Conservation (phyloP, 1,140 invertebrate genomes). For the Solenopsis fugax region DNA sequence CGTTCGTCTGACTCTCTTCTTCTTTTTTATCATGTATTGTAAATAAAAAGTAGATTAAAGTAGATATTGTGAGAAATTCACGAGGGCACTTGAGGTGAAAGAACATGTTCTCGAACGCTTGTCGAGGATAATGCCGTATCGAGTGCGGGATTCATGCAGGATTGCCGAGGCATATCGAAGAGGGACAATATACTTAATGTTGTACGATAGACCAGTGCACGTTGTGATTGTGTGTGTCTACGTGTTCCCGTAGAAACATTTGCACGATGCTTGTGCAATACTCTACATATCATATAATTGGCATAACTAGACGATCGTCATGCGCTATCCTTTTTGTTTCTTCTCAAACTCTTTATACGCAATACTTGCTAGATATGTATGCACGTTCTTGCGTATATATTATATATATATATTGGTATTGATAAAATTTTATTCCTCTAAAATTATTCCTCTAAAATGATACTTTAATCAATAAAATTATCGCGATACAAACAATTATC, state of each 20-base stretch:
- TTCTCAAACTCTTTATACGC: neutral
- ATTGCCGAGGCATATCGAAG: neutral
- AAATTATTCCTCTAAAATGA: neutral
- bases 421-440: neutral
- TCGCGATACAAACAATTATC: slow-evolving; percentile 9
- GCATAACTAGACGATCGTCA: neutral
- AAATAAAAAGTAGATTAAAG: neutral
- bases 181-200: slow-evolving; percentile 34
- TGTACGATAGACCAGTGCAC: slow-evolving; percentile 11
- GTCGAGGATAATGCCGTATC: neutral
- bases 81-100: neutral
- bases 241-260: slow-evolving; percentile 9
- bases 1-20: neutral
- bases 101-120: neutral
- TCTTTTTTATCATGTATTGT: neutral
- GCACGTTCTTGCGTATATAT: neutral
- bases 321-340: neutral
- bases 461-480: neutral
- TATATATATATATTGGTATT: no score
- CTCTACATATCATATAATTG: neutral
- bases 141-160: neutral
- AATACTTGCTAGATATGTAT: neutral
- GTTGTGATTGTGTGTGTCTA: slow-evolving; percentile 3
- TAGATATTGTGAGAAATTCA: neutral
- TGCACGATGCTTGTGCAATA: slow-evolving; percentile 12